Evolutionary conservation across 2,113 vertebrate genomes (phyloP), one percentile per base, ranked within the genome.

Genomic region (Arenaria interpres): DNA sequence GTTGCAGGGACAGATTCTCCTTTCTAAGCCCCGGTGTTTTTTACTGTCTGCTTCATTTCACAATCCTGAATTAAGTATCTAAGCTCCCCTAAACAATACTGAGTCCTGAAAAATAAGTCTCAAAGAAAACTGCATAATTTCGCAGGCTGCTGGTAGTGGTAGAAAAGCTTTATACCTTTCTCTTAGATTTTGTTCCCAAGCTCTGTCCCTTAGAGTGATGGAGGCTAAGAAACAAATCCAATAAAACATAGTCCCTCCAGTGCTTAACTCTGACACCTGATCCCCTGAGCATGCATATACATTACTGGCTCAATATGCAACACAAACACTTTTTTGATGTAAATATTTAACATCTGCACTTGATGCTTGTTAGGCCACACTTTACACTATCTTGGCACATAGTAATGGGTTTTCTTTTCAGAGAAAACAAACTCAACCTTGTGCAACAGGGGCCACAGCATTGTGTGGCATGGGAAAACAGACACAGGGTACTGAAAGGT

Each of bases 221-320:
- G 16, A 72, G 15, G 12, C 41, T 9, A 53, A 46, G 43, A 56
- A 79, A 2, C 2, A 63, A 77, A 86, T 22, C 48, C 25, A 41
- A 14, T 28, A 35, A 79, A 90, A 54, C 4, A 0, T 10, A 62
- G 41, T 45, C 4, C 10, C 13, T 71, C 24, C 22, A 16, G 13
- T 80, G 68, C 19, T 88, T 78, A 66, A 63, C 27, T 92, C 30
- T n/a, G n/a, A 59, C 41, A 79, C 3, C 5, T 25, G 9, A 7
- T 72, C 18, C 6, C 22, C 25, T 35, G 14, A n/a, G 16, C 0
- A 0, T 37, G 32, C 17, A 12, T 23, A 35, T 12, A 14, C 10
- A n/a, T 53, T 62, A 4, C 0, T 45, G 41, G 10, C 20, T 77
- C 18, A 35, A 33, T 16, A 77, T n/a, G 50, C 8, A 69, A 41